A percentile compares a stretch with the other conserved stretches of the same genome.
Evolutionary conservation across 2,113 vertebrate species (phyloP).

Genomic region (Tylochromis polylepis): DNA sequence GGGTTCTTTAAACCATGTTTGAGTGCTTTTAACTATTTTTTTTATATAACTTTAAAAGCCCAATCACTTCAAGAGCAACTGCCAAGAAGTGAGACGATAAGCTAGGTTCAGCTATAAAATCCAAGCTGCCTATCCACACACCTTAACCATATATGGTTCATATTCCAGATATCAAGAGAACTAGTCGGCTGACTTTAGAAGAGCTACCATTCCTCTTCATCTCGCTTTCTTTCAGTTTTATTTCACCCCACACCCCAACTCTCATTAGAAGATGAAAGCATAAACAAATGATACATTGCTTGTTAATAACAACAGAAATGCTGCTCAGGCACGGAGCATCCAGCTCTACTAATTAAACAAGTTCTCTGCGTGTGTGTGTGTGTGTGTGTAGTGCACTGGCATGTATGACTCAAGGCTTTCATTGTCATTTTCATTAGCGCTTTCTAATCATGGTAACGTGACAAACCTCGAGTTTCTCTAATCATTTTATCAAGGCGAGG

Average conservation of each 20-base stretch:
- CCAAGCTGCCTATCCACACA: not conserved
- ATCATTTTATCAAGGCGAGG: slow-evolving; percentile 73
- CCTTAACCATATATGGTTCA: not conserved
- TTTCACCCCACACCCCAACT: not conserved
- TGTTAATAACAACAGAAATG: slow-evolving; percentile 44
- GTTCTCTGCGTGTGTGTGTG: not conserved
- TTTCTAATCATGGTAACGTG: slow-evolving; percentile 68
- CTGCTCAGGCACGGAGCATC: slow-evolving; percentile 26
- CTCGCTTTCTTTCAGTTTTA: not conserved
- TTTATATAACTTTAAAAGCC: not conserved
- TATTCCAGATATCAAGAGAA: not conserved
- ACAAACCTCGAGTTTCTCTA: slow-evolving; percentile 71
- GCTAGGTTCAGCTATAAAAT: not conserved
- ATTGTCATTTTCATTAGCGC: slow-evolving; percentile 69
- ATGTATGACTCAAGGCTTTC: slow-evolving; percentile 47
- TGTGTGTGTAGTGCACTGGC: slow-evolving; percentile 8
- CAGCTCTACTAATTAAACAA: slow-evolving; percentile 54
- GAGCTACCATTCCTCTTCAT: not conserved
- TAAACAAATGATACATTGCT: slow-evolving; percentile 31
- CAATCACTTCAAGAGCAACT: not conserved
- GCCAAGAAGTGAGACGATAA: not conserved
- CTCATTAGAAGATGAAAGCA: slow-evolving; percentile 33
- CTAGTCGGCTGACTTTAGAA: not conserved
- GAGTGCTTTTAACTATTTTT: not conserved
- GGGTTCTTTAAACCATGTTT: not conserved